These are phyloP conservation scores for Troides aeacus DNA, from an alignment of 2,888 invertebrate species.

Conservation along the genomic window DNA sequence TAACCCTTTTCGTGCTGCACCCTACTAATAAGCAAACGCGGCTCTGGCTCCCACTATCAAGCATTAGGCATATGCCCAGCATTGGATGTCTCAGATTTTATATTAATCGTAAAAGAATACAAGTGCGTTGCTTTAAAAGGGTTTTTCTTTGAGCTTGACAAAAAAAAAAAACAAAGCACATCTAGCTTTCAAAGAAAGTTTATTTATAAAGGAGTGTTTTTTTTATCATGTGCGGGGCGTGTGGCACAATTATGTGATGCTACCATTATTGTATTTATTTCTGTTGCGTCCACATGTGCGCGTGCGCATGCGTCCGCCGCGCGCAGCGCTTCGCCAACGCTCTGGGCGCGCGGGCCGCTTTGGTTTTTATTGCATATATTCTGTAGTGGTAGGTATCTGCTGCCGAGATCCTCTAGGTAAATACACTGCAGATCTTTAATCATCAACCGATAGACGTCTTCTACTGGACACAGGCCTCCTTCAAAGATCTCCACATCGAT, in stretches of 20 bases:
- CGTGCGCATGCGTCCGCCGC: slow-evolving; percentile 49
- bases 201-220: slow-evolving; percentile 62
- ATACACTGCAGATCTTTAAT: no score
- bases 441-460: no score
- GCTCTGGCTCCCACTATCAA: no score
- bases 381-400: no score
- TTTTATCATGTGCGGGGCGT: slow-evolving; percentile 60
- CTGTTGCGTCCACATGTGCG: slow-evolving; percentile 68
- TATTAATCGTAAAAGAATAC: slow-evolving; percentile 12
- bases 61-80: no score
- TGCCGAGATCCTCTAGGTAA: no score
- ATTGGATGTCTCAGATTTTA: background rate
- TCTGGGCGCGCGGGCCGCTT: slow-evolving; percentile 19
- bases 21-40: no score
- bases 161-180: slow-evolving; percentile 37
- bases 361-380: no score
- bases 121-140: slow-evolving; percentile 24
- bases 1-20: no score
- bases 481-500: no score
- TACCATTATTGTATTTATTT: slow-evolving; percentile 75
- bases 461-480: no score
- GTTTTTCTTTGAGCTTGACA: slow-evolving; percentile 24
- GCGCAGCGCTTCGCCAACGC: slow-evolving; percentile 35
- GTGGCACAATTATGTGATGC: slow-evolving; percentile 71
- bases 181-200: slow-evolving; percentile 67